Base-by-base conservation (phyloP, 2,797 vertebrate species). In the Morus bassanus region DNA sequence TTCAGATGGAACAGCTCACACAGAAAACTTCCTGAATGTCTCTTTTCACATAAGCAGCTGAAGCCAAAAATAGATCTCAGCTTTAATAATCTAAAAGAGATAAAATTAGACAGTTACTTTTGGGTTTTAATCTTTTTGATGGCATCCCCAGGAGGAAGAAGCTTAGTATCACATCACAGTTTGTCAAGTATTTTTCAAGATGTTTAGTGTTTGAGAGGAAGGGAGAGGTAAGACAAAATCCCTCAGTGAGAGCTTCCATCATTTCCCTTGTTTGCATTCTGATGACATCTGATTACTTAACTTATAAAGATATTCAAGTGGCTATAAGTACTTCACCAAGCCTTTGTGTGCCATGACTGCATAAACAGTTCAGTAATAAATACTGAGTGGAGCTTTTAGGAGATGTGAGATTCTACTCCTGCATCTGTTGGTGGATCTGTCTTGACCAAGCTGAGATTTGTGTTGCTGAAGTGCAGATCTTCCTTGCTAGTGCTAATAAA, bases 261-360 rank as follows among this genome's bases (percentile, higher is more conserved):
- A 33, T 57, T 82, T 85, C 51, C 57, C 94, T 95, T 91, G 77
- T 96, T 96, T 94, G 84, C 45, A 63, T 94, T 96, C 76, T 90
- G 86, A 90, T 95, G 95, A 88, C 56, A 88, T 68, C 41, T 87
- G 94, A 93, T 95, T 93, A 61, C 56, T 91, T 93, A 94, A 93
- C 22, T 74, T 92, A 64, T 8, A 54, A 96, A 83, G 79, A 85
- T 83, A 85, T 91, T 93, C 69, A 94, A 92, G 84, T 82, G 84
- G 43, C 63, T 87, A 18, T 57, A 86, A 95, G 92, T 54, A 83
- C 16, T 89, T 87, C 57, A 53, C 35, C 35, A 68, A 93, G 57
- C 15, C 61, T 41, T 89, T 85, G 39, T 88, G 73, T 82, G 41
- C 35, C 54, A 21, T 57, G 87, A 45, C 56, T 75, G 80, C 60